Conservation (phyloP, 2,797 vertebrate species). For the Parauchenoglanis punctatus region DNA sequence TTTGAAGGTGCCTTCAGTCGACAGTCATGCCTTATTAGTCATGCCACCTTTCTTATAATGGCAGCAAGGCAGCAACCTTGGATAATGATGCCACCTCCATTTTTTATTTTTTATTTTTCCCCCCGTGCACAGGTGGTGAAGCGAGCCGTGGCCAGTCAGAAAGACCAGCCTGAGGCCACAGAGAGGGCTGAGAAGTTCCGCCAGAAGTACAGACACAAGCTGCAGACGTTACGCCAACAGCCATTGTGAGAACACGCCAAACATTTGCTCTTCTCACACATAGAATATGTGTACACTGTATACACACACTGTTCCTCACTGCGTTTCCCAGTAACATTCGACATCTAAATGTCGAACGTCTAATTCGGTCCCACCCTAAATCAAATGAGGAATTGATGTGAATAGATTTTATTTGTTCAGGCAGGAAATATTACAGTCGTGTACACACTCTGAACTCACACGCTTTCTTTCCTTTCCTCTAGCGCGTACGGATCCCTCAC, state of each 20-base stretch:
- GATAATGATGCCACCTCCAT: neutral
- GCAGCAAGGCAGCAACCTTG: no score
- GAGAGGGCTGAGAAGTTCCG: constrained; percentile 93
- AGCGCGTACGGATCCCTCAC: constrained; percentile 98
- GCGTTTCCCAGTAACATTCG: neutral
- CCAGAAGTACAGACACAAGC: constrained; percentile 93
- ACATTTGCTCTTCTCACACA: neutral
- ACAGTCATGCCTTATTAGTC: no score
- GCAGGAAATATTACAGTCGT: no score
- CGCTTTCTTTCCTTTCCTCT: constrained; percentile 61
- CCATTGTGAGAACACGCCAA: constrained; percentile 84
- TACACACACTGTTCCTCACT: neutral
- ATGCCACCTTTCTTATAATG: no score
- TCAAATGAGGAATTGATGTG: neutral
- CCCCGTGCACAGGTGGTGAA: constrained; percentile 85
- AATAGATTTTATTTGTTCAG: neutral
- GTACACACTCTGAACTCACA: neutral
- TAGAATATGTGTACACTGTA: neutral
- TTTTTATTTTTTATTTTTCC: neutral
- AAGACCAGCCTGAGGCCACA: constrained; percentile 79
- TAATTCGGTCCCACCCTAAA: neutral
- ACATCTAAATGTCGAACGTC: neutral
- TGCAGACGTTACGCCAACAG: constrained; percentile 92
- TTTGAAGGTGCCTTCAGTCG: no score
- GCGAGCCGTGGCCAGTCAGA: constrained; percentile 91